phyloP scores from a whole-genome alignment of 2,113 vertebrate species.

The Crotophaga sulcirostris region DNA sequence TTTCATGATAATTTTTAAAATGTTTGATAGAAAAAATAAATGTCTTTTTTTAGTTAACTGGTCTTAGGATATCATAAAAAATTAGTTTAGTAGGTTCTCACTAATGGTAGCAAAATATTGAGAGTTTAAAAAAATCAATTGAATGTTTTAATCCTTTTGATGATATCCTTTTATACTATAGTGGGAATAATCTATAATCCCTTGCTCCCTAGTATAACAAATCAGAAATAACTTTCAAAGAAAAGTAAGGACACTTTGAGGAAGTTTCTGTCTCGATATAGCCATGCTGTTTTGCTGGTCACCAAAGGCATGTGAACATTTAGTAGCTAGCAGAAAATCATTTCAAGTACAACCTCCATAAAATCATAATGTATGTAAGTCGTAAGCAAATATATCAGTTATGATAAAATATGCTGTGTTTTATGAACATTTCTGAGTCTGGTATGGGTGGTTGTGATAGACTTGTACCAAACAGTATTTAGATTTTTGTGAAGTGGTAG shows the following conservation, averaged over 20 bases:
- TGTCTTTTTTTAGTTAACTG: background rate
- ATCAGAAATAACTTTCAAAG: background rate
- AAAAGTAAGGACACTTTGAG: background rate
- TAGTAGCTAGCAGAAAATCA: background rate
- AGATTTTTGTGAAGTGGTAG: background rate
- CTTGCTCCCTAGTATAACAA: background rate
- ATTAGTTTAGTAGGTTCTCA: background rate
- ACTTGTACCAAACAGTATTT: background rate
- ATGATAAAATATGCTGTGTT: background rate
- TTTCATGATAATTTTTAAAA: background rate
- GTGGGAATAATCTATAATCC: background rate
- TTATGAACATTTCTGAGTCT: background rate
- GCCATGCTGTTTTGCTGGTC: background rate
- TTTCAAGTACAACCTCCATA: background rate
- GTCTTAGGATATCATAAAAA: background rate
- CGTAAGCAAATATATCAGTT: background rate
- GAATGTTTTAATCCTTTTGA: background rate
- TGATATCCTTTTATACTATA: background rate
- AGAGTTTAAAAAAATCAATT: background rate
- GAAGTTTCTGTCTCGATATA: background rate
- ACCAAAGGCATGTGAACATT: background rate
- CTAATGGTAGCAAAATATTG: background rate
- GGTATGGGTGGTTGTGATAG: background rate
- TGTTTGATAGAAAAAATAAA: background rate
- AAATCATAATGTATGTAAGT: background rate